Evolutionary conservation across 2,797 vertebrate genomes (phyloP).

Genomic region (Fundulus diaphanus): DNA sequence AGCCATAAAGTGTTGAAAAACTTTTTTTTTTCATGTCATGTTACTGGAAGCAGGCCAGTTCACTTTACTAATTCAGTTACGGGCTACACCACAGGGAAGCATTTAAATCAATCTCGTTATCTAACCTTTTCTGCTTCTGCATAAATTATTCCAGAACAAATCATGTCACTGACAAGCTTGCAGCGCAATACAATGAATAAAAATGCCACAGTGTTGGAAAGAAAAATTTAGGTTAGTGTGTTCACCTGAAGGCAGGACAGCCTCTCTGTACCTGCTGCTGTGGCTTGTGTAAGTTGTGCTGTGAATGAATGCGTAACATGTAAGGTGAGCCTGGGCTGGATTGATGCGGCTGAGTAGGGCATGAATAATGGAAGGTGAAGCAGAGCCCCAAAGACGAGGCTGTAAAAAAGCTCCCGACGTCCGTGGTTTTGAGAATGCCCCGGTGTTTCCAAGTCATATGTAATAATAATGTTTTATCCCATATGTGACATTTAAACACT

Average conservation of each 20-base stretch:
- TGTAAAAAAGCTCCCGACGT: constrained; percentile 36
- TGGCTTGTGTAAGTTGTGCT: constrained; percentile 30
- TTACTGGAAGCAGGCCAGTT: constrained; percentile 29
- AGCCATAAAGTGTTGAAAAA: not conserved
- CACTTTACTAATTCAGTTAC: constrained; percentile 16
- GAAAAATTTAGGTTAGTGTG: constrained; percentile 29
- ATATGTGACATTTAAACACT: constrained; percentile 35
- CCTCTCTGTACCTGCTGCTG: constrained; percentile 11
- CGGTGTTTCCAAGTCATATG: constrained; percentile 15
- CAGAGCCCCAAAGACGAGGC: constrained; percentile 34
- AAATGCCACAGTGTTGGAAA: constrained; percentile 8
- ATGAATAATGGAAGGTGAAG: constrained; percentile 70
- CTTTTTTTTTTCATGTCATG: constrained; percentile 5
- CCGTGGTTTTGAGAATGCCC: constrained; percentile 27
- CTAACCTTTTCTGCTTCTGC: constrained; percentile 14
- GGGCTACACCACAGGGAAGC: constrained; percentile 19
- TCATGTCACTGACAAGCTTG: constrained; percentile 13
- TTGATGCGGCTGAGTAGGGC: constrained; percentile 54
- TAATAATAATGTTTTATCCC: no score
- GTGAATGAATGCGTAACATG: constrained; percentile 61
- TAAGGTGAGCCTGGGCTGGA: constrained; percentile 63
- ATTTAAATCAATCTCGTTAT: constrained; percentile 42
- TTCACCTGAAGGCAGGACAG: constrained; percentile 25
- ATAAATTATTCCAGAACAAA: constrained; percentile 27
- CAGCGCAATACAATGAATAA: constrained; percentile 6